These are phyloP conservation scores for Pyrrhosoma nymphula DNA, from an alignment of 2,888 invertebrate genomes.

Conservation along the genomic window DNA sequence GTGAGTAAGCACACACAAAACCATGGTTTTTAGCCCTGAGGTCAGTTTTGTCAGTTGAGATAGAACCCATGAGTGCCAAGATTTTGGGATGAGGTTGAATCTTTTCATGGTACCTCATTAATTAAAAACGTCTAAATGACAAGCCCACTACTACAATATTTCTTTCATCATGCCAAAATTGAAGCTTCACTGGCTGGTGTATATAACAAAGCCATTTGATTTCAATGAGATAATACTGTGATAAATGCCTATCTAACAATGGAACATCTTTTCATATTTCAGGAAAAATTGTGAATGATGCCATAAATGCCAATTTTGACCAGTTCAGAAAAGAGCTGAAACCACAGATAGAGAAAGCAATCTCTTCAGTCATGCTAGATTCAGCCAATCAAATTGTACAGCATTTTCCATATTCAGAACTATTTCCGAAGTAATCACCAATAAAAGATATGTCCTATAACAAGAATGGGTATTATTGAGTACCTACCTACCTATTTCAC, in stretches of 20 bases:
- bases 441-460: slow-evolving; percentile 71
- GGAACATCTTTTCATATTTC: slow-evolving; percentile 71
- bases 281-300: slow-evolving; percentile 80
- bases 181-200: too few relatives aligned
- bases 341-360: slow-evolving; percentile 81
- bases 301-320: slow-evolving; percentile 82
- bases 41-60: too few relatives aligned
- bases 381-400: slow-evolving; percentile 81
- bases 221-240: not conserved
- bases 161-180: too few relatives aligned
- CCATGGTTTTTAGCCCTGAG: too few relatives aligned
- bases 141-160: too few relatives aligned
- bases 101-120: too few relatives aligned
- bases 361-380: slow-evolving; percentile 79
- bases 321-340: slow-evolving; percentile 81
- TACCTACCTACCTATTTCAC: not conserved
- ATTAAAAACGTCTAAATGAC: too few relatives aligned
- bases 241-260: not conserved
- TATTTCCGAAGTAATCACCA: slow-evolving; percentile 78
- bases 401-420: slow-evolving; percentile 80
- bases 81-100: too few relatives aligned
- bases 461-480: slow-evolving; percentile 63
- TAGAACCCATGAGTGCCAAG: too few relatives aligned
- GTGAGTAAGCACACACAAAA: slow-evolving; percentile 75
- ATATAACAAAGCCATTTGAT: too few relatives aligned